Percentiles rank a stretch among this genome's conserved stretches.
Conservation (phyloP, 2,113 vertebrate genomes). For the Arenaria interpres region DNA sequence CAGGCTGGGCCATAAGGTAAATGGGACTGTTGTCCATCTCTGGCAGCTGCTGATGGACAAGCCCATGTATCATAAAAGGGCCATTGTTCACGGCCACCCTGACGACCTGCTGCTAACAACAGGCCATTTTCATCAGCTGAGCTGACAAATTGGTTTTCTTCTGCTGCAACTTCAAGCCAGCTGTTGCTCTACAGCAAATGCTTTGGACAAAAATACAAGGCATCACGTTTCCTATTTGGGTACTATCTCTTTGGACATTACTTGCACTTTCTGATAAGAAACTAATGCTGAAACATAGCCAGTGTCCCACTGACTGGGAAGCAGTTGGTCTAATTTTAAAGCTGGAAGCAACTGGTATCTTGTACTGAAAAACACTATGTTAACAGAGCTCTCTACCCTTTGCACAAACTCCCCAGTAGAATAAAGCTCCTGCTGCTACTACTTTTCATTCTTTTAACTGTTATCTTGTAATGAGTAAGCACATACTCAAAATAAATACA, state of each 20-base stretch:
- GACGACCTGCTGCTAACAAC: background rate
- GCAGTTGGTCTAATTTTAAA: background rate
- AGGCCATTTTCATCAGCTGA: constrained; percentile 4
- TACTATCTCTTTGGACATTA: background rate
- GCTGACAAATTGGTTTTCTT: background rate
- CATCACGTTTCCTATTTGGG: constrained; percentile 26
- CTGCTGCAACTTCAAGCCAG: constrained; percentile 11
- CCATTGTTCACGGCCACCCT: background rate
- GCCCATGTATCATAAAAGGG: background rate
- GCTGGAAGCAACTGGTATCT: background rate
- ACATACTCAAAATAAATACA: background rate
- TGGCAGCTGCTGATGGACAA: constrained; percentile 52
- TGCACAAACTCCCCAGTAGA: background rate
- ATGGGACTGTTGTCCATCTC: background rate
- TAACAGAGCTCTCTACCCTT: background rate
- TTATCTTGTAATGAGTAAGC: background rate
- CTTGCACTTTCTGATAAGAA: background rate
- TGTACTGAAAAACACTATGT: background rate
- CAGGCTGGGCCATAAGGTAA: background rate
- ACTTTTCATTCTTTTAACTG: background rate
- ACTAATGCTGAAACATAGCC: background rate
- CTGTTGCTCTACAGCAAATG: constrained; percentile 64
- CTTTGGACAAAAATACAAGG: background rate
- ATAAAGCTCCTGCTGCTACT: background rate
- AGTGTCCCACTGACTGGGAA: background rate